A percentile compares a stretch with the other conserved stretches of the same genome.
phyloP scores from a whole-genome alignment of 2,797 vertebrate species.

The Paratrypauchen microcephalus region DNA sequence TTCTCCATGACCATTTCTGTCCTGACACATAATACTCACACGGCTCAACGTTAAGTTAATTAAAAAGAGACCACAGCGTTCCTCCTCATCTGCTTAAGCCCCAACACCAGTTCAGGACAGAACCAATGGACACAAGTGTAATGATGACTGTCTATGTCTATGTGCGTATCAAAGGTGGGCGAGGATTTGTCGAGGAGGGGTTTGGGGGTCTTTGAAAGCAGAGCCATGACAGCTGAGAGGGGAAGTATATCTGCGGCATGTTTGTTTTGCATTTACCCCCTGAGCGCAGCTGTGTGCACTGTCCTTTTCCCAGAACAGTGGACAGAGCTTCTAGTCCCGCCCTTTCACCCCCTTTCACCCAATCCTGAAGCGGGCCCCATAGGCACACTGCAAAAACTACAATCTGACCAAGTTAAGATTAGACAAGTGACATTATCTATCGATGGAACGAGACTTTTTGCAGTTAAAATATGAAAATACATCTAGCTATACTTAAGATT shows the following conservation, averaged over 20 bases:
- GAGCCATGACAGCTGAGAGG: conserved; percentile 83
- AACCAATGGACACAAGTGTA: conserved; percentile 42
- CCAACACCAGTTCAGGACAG: conserved; percentile 33
- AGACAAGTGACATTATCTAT: no score
- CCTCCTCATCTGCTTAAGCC: conserved; percentile 38
- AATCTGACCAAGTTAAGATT: no score
- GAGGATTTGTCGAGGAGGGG: conserved; percentile 15
- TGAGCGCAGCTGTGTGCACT: conserved; percentile 79
- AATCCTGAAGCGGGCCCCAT: conserved; percentile 41
- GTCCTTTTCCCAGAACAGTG: conserved; percentile 81
- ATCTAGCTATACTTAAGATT: no score
- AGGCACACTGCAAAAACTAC: conserved; percentile 16
- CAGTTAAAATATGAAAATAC: no score
- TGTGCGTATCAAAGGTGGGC: conserved; percentile 37
- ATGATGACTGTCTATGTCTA: conserved; percentile 45
- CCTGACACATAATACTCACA: conserved; percentile 76
- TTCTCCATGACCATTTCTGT: conserved; percentile 43
- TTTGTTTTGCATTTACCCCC: conserved; percentile 84
- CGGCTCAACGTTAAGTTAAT: conserved; percentile 78
- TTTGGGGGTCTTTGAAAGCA: conserved; percentile 74
- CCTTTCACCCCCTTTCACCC: conserved; percentile 29
- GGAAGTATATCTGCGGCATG: conserved; percentile 81
- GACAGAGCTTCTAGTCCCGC: conserved; percentile 69
- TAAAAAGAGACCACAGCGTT: conserved; percentile 56
- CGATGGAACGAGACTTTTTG: no score